Conservation (phyloP, 2,888 invertebrate genomes). For the Andrena haemorrhoa region DNA sequence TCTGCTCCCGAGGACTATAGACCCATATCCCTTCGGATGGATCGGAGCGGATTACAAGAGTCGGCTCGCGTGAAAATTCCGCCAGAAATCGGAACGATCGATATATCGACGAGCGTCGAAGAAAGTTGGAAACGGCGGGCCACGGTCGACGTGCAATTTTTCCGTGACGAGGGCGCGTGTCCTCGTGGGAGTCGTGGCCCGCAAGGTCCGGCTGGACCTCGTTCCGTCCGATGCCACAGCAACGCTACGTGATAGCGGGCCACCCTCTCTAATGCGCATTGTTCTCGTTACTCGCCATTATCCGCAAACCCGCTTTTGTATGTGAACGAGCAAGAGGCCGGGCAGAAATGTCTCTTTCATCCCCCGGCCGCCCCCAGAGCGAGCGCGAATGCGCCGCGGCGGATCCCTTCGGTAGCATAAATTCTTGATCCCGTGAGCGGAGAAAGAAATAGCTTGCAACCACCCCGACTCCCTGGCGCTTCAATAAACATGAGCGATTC, state of each 20-base stretch:
- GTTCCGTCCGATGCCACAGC: constrained; percentile 52
- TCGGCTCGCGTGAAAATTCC: not conserved
- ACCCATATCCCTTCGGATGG: no score
- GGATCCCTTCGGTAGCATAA: constrained; percentile 59
- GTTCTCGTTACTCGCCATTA: constrained; percentile 63
- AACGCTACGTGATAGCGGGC: constrained; percentile 43
- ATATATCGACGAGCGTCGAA: constrained; percentile 1
- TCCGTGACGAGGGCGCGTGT: constrained; percentile 28
- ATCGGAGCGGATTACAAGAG: not conserved
- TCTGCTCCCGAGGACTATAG: no score
- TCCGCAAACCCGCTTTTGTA: constrained; percentile 46
- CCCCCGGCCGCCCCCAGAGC: constrained; percentile 8
- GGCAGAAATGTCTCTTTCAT: constrained; percentile 53
- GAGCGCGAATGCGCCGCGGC: constrained; percentile 30
- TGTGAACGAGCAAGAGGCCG: constrained; percentile 16
- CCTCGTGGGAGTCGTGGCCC: constrained; percentile 60
- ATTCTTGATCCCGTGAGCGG: constrained; percentile 57
- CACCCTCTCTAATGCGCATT: constrained; percentile 47
- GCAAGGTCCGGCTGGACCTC: constrained; percentile 39
- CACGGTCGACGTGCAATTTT: constrained; percentile 21
- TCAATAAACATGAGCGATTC: constrained; percentile 60
- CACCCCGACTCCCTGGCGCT: constrained; percentile 14
- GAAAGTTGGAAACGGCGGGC: no score
- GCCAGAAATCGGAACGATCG: not conserved
- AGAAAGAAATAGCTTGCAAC: constrained; percentile 39